phyloP scores from a whole-genome alignment of 2,888 invertebrate species.

The Julus scanicus region DNA sequence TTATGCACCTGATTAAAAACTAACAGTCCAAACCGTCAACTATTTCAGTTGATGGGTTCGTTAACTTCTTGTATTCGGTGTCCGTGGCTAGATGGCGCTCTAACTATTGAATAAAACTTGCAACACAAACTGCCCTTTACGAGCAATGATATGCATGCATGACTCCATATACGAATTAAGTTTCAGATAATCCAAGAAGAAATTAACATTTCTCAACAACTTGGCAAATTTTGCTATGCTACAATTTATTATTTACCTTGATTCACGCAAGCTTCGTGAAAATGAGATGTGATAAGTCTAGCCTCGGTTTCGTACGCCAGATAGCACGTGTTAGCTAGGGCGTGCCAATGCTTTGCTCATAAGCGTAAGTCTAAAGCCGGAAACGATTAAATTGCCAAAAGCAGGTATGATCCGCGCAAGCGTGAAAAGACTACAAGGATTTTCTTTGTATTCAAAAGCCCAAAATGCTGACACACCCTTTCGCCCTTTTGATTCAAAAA shows the following conservation, averaged over 20 bases:
- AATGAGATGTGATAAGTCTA: neutral
- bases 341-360: neutral
- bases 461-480: neutral
- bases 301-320: neutral
- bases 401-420: neutral
- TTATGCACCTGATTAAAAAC: too few relatives aligned
- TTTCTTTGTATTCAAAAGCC: too few relatives aligned
- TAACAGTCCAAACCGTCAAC: too few relatives aligned
- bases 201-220: neutral
- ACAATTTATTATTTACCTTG: constrained; percentile 13
- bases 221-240: neutral
- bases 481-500: neutral
- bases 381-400: neutral
- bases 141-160: too few relatives aligned
- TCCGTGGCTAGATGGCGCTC: too few relatives aligned
- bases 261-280: neutral
- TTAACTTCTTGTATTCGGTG: too few relatives aligned
- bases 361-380: neutral
- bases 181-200: neutral
- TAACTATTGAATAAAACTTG: too few relatives aligned
- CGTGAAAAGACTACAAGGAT: neutral
- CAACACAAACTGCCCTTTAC: too few relatives aligned
- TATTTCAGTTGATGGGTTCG: too few relatives aligned
- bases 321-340: neutral
- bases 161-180: too few relatives aligned